Evolutionary conservation across 2,888 invertebrate species (phyloP).

Genomic region (Incurvaria masculella): DNA sequence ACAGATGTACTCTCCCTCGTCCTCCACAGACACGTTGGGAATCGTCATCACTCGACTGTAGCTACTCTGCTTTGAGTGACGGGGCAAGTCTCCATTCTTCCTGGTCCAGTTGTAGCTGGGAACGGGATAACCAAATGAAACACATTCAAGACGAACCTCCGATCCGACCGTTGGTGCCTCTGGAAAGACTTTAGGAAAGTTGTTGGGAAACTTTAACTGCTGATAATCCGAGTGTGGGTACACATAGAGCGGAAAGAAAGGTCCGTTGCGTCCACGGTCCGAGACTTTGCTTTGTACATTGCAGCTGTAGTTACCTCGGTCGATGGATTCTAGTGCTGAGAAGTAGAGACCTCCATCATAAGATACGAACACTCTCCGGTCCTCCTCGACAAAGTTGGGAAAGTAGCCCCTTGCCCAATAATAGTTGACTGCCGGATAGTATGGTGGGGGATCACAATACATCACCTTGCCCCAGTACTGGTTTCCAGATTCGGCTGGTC

Average conservation of each 20-base stretch:
- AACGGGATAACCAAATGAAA: conserved; percentile 94
- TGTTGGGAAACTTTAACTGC: conserved; percentile 88
- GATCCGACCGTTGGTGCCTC: conserved; percentile 89
- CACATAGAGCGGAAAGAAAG: conserved; percentile 79
- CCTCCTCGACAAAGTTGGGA: conserved; percentile 91
- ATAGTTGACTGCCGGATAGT: conserved; percentile 85
- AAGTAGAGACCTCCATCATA: conserved; percentile 93
- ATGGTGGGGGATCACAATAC: conserved; percentile 89
- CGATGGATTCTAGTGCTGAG: conserved; percentile 87
- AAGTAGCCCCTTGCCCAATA: conserved; percentile 90
- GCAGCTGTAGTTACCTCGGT: conserved; percentile 87
- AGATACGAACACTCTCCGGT: conserved; percentile 89
- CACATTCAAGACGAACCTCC: conserved; percentile 89
- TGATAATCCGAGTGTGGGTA: conserved; percentile 87
- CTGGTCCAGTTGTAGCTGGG: conserved; percentile 94
- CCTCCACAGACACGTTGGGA: conserved; percentile 83
- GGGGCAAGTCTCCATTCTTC: conserved; percentile 68
- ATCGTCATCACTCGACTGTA: conserved; percentile 85
- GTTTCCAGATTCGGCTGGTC: conserved; percentile 79
- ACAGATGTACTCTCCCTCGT: conserved; percentile 92
- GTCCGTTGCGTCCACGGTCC: conserved; percentile 85
- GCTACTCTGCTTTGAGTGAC: conserved; percentile 67
- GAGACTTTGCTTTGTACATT: conserved; percentile 87
- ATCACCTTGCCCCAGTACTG: conserved; percentile 94
- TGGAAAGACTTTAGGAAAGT: conserved; percentile 94